These are phyloP conservation scores for Hypanus sabinus DNA, from an alignment of 2,113 vertebrate species.

Conservation along the genomic window DNA sequence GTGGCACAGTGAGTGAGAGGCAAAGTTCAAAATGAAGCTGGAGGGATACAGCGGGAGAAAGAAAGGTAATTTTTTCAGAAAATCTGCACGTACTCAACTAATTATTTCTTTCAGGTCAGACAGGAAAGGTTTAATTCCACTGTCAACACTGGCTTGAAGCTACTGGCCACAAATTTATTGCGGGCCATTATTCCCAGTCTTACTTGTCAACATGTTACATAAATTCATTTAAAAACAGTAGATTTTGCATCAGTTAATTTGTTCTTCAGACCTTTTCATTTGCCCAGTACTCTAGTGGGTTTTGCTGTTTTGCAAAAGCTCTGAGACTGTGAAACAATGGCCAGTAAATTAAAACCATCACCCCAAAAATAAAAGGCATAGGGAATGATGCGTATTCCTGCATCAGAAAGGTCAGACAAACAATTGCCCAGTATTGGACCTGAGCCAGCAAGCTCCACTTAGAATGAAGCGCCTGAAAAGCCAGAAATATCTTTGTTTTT, in stretches of 20 bases:
- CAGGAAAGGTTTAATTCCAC: neutral
- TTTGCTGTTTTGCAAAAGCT: neutral
- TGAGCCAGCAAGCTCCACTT: neutral
- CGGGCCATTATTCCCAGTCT: neutral
- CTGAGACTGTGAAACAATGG: too few species aligned
- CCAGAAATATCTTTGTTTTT: neutral
- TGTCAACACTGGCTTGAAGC: neutral
- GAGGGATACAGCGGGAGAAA: neutral
- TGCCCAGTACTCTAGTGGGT: neutral
- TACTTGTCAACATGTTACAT: neutral
- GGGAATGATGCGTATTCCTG: neutral
- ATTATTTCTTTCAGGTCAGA: neutral
- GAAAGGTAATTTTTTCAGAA: neutral
- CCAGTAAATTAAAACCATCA: neutral
- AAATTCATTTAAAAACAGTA: neutral
- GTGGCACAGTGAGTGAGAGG: neutral
- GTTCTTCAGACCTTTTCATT: too few species aligned
- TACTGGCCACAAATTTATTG: neutral
- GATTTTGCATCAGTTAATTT: neutral
- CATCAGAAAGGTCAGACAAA: neutral
- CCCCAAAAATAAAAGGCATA: neutral
- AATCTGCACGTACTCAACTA: neutral
- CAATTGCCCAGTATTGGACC: neutral
- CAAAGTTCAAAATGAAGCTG: neutral
- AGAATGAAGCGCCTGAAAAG: neutral